These are phyloP conservation scores for Hestina assimilis DNA, from an alignment of 1,140 invertebrate genomes.

Conservation along the genomic window DNA sequence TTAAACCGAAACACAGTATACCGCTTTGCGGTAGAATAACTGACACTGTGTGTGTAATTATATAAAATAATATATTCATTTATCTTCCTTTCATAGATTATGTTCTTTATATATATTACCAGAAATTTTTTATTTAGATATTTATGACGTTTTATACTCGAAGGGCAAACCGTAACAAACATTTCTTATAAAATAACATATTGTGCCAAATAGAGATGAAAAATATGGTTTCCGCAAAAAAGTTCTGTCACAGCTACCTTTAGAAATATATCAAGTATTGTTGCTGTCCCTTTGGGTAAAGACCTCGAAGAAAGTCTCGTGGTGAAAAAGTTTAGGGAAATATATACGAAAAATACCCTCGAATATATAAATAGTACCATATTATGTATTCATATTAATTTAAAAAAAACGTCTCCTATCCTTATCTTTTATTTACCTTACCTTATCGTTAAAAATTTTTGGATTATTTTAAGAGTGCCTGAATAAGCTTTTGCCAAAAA, in stretches of 20 bases:
- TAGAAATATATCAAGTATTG: constrained; percentile 15
- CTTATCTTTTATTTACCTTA: too few relatives aligned
- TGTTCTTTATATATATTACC: neutral
- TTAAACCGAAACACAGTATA: too few relatives aligned
- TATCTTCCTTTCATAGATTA: too few relatives aligned
- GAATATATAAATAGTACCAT: too few relatives aligned
- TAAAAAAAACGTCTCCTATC: too few relatives aligned
- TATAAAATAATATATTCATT: too few relatives aligned
- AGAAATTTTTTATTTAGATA: neutral
- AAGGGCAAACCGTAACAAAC: neutral
- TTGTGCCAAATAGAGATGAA: constrained; percentile 8
- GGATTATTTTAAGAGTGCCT: too few relatives aligned
- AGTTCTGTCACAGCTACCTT: constrained; percentile 4
- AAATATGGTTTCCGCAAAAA: constrained; percentile 9
- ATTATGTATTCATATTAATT: too few relatives aligned
- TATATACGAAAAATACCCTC: neutral
- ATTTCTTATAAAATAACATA: constrained; percentile 3
- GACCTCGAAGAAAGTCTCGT: neutral
- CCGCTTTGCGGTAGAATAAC: too few relatives aligned
- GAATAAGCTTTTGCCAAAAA: too few relatives aligned
- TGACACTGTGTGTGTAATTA: too few relatives aligned
- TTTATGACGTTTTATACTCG: neutral
- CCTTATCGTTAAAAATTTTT: too few relatives aligned
- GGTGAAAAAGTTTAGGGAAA: neutral
- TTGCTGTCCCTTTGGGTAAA: neutral